A percentile compares a stretch with the other conserved stretches of the same genome.
phyloP scores from a whole-genome alignment of 2,113 vertebrate species.

The Drymodes brunneopygia region DNA sequence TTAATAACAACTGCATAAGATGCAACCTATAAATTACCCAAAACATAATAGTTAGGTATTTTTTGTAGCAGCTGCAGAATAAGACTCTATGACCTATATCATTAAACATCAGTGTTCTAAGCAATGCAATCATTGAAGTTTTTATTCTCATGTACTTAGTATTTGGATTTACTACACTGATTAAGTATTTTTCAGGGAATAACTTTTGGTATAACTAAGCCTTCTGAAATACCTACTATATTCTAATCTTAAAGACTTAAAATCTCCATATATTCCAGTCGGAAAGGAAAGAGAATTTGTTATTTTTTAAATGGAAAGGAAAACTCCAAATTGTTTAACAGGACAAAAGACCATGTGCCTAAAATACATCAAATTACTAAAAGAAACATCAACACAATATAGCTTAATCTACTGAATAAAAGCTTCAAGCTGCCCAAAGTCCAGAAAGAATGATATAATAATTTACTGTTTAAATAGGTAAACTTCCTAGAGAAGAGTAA shows the following conservation, averaged over 20 bases:
- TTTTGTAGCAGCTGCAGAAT: background rate
- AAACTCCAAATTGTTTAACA: background rate
- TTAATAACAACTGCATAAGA: background rate
- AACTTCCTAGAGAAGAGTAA: background rate
- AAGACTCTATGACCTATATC: background rate
- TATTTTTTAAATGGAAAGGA: background rate
- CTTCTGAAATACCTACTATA: background rate
- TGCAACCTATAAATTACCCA: background rate
- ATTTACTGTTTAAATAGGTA: background rate
- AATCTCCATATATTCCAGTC: background rate
- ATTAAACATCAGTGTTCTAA: background rate
- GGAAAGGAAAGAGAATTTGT: background rate
- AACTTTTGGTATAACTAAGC: background rate
- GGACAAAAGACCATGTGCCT: background rate
- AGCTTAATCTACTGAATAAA: background rate
- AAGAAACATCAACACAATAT: background rate
- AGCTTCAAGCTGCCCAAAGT: background rate
- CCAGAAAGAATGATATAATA: background rate
- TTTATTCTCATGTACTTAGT: background rate
- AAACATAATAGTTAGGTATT: background rate
- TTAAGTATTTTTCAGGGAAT: background rate
- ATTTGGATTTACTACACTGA: background rate
- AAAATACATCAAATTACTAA: background rate
- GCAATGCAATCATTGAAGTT: background rate
- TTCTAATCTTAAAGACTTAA: background rate